Evolutionary conservation across 1,140 invertebrate genomes (phyloP).

Genomic region (Zaprionus taronus): DNA sequence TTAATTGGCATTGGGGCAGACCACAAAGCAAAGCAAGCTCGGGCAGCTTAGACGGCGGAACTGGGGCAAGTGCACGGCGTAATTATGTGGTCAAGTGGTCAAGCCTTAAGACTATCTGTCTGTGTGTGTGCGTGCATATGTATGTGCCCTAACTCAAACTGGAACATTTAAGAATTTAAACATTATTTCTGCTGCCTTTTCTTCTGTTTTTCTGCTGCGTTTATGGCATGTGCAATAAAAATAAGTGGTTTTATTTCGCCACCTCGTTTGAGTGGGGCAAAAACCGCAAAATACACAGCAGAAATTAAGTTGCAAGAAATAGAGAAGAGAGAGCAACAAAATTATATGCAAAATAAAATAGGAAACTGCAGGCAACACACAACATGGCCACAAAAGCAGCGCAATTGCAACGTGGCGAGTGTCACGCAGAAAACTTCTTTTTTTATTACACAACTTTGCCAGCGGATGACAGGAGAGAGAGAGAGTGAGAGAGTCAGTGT

Average conservation of each 20-base stretch:
- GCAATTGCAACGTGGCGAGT: slow-evolving; percentile 64
- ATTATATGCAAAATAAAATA: slow-evolving; percentile 17
- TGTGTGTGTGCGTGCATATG: slow-evolving; percentile 23
- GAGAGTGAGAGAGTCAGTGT: neutral
- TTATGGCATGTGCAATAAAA: slow-evolving; percentile 63
- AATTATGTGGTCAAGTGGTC: slow-evolving; percentile 77
- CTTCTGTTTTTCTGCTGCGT: slow-evolving; percentile 29
- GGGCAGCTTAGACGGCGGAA: slow-evolving; percentile 14
- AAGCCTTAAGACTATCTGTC: slow-evolving; percentile 35
- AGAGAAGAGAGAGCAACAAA: slow-evolving; percentile 1
- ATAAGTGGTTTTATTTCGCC: slow-evolving; percentile 69
- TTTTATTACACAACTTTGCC: slow-evolving; percentile 73
- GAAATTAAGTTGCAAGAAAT: slow-evolving; percentile 58
- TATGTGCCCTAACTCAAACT: slow-evolving; percentile 14
- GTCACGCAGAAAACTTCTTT: slow-evolving; percentile 64
- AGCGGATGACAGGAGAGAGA: neutral
- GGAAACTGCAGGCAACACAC: slow-evolving; percentile 3
- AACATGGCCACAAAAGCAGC: slow-evolving; percentile 36
- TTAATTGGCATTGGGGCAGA: slow-evolving; percentile 71
- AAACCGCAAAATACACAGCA: slow-evolving; percentile 65
- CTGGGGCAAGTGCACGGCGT: slow-evolving; percentile 68
- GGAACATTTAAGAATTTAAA: slow-evolving; percentile 39
- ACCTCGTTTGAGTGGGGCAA: slow-evolving; percentile 55
- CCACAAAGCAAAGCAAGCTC: slow-evolving; percentile 64
- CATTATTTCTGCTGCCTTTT: slow-evolving; percentile 28